A percentile compares a stretch with the other conserved stretches of the same genome.
Conservation (phyloP, 2,797 vertebrate species). For the Lagocephalus sceleratus region DNA sequence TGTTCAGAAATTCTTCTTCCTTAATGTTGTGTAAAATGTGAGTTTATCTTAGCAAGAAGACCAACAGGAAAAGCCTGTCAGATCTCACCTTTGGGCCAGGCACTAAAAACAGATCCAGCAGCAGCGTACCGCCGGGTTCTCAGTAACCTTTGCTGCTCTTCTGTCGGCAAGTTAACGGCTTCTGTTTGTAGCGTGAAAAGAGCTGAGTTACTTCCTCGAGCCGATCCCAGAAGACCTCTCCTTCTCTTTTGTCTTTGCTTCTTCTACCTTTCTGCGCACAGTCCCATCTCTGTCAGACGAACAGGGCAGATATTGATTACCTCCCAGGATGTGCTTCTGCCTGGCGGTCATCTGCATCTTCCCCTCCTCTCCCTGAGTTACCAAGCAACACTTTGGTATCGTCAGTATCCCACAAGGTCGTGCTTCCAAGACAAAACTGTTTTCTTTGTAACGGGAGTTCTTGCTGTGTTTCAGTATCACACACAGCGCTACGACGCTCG, state of each 20-base stretch:
- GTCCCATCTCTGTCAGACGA: constrained; percentile 40
- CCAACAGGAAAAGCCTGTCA: constrained; percentile 32
- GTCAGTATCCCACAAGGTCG: constrained; percentile 38
- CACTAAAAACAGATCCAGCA: constrained; percentile 50
- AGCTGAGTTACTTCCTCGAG: constrained; percentile 47
- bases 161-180: constrained; percentile 33
- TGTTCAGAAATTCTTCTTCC: neutral
- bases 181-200: constrained; percentile 55
- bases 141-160: constrained; percentile 54
- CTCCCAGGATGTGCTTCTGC: constrained; percentile 36
- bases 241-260: constrained; percentile 32
- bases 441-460: constrained; percentile 14
- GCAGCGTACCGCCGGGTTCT: constrained; percentile 42
- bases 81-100: constrained; percentile 43
- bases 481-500: constrained; percentile 2
- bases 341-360: constrained; percentile 44
- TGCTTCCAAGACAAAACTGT: constrained; percentile 17
- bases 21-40: constrained; percentile 12
- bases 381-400: constrained; percentile 36
- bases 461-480: neutral
- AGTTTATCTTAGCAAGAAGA: constrained; percentile 24
- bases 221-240: constrained; percentile 29
- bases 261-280: constrained; percentile 35
- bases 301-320: constrained; percentile 61
- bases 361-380: constrained; percentile 28